Base-by-base conservation (phyloP, 2,888 invertebrate genomes). In the Cheiracanthium punctorium region DNA sequence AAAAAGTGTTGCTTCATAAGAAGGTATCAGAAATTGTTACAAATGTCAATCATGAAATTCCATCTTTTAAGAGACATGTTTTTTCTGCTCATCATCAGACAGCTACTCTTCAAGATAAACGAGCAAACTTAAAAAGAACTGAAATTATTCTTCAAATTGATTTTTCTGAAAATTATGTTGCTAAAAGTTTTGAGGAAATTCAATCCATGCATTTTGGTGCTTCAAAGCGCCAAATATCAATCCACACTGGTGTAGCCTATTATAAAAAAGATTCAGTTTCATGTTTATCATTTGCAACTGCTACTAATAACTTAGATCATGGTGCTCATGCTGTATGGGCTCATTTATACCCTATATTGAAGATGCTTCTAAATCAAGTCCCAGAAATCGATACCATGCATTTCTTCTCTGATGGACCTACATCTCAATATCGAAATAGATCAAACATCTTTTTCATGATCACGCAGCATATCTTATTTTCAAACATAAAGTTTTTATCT, bases 271-370 rank as follows among this genome's bases (percentile, higher is more conserved):
- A 65, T 65, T 28, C 30, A 10, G 8, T 65, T 17, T 20, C 20
- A 30, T 24, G 29, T 65, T 24, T 65, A 1, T 65, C 65, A 24
- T 65, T 65, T 30, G 10, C 5, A 12, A 65, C 65, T 17, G 65
- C 24, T 7, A 17, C 65, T 14, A 17, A 65, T 14, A 65, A 65
- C 65, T 30, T 65, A 24, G 65, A 65, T 65, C 30, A 65, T 24
- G 24, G 28, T 14, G 65, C 65, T 65, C 65, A 65, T 65, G 65
- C 65, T 14, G 65, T 65, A 2, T 65, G 65, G 65, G 65, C 65
- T 4, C 65, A 65, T 65, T 65, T 65, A 65, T 4, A 30, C 2
- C 24, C 20, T 17, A 65, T 65, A 29, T 65, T 65, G 4, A 24
- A 29, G 65, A 20, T 24, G 17, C 4, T 65, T 24, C 1, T 12